Conservation (phyloP, 2,113 vertebrate genomes). For the Microcebus lehilahytsara region DNA sequence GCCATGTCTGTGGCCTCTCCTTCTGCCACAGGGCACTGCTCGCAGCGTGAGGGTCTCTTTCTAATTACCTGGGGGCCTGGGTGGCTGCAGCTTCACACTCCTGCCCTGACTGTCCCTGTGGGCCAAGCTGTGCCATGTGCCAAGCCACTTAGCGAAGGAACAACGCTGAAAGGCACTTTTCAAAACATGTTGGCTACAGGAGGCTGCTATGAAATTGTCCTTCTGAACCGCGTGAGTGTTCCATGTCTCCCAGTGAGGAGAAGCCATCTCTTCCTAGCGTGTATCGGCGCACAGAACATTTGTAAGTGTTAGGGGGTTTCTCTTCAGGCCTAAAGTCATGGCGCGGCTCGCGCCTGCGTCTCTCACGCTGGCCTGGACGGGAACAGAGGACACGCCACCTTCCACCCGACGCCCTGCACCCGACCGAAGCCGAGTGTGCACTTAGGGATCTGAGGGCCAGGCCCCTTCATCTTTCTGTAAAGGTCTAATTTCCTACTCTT, state of each 20-base stretch:
- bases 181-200: not conserved
- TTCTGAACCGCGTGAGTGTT: accelerated
- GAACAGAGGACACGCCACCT: not conserved
- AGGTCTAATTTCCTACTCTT: not conserved
- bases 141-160: not conserved
- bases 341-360: accelerated
- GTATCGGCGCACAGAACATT: not conserved
- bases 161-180: not conserved
- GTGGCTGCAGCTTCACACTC: accelerated
- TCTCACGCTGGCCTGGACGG: accelerated
- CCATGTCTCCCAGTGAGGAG: not conserved
- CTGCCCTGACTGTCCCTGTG: not conserved
- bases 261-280: not conserved
- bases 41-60: not conserved
- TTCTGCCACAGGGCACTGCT: not conserved
- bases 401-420: too few relatives aligned
- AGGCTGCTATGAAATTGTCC: not conserved
- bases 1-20: not conserved
- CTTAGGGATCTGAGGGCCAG: not conserved
- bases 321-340: not conserved
- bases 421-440: not conserved
- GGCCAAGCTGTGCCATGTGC: not conserved
- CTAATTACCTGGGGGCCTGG: not conserved
- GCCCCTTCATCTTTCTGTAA: not conserved
- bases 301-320: not conserved